phyloP scores from a whole-genome alignment of 92 coral and sea anemone species.

The Epizoanthus stellaris region DNA sequence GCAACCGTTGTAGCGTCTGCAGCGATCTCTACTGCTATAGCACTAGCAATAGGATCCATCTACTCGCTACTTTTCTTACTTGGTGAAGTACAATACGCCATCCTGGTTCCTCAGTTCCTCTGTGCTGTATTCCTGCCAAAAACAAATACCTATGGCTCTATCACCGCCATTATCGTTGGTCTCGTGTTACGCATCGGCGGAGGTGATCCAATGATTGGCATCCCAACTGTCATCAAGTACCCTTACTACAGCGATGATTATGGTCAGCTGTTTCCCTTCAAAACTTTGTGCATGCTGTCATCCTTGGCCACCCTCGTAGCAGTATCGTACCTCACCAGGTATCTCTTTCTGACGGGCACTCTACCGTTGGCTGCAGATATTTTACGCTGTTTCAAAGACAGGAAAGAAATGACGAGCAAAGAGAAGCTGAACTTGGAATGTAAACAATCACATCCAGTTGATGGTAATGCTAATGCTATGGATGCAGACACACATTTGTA shows the following conservation, averaged over 20 bases:
- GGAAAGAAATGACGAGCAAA: no score
- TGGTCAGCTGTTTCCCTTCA: background rate
- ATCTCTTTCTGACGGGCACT: background rate
- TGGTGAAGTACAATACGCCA: background rate
- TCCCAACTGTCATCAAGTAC: conserved; percentile 23
- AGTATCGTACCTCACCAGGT: conserved; percentile 17
- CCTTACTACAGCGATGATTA: conserved; percentile 18
- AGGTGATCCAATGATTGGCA: conserved; percentile 20
- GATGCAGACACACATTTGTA: no score
- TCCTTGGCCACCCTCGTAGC: background rate
- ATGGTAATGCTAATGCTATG: no score
- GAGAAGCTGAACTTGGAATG: no score
- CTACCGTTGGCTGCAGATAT: conserved; percentile 9
- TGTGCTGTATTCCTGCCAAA: background rate
- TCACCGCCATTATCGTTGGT: conserved; percentile 12
- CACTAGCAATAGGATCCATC: conserved; percentile 1
- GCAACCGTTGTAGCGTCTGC: background rate
- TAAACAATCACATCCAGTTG: no score
- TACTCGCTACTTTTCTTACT: background rate
- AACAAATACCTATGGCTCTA: no score
- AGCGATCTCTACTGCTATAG: conserved; percentile 3
- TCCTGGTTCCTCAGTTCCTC: conserved; percentile 14
- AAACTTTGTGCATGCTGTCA: conserved; percentile 12
- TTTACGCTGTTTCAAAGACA: conserved; percentile 9
- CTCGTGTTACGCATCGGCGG: conserved; percentile 17